phyloP scores from a whole-genome alignment of 2,113 vertebrate species.

The Diadophis punctatus region DNA sequence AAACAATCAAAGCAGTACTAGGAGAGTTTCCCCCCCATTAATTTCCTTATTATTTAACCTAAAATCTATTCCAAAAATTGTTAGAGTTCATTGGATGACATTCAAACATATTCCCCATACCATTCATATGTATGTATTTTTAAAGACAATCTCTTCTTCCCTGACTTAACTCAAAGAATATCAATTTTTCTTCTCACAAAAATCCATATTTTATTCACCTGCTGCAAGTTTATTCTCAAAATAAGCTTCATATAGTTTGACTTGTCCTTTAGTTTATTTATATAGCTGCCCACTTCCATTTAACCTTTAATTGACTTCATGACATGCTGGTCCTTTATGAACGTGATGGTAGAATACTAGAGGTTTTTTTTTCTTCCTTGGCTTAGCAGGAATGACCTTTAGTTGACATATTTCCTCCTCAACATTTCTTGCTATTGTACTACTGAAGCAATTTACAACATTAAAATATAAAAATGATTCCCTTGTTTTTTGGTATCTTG shows the following conservation, averaged over 20 bases:
- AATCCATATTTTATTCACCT: background rate
- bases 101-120: background rate
- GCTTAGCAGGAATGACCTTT: conserved; percentile 51
- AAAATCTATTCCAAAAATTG: background rate
- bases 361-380: conserved; percentile 30
- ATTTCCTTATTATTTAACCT: background rate
- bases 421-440: background rate
- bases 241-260: conserved; percentile 28
- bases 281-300: conserved; percentile 26
- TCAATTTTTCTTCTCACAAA: background rate
- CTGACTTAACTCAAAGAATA: background rate
- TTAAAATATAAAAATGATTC: conserved; percentile 4
- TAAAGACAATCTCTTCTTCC: background rate
- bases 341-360: conserved; percentile 3
- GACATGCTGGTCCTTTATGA: conserved; percentile 45
- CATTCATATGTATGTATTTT: background rate
- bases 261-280: conserved; percentile 31
- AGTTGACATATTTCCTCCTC: conserved; percentile 30
- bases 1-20: background rate
- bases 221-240: conserved; percentile 20
- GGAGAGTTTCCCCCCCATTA: background rate
- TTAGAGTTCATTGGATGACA: background rate
- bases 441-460: conserved; percentile 15
- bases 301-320: conserved; percentile 42
- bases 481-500: background rate